A percentile compares a stretch with the other conserved stretches of the same genome.
Conservation (phyloP, 2,888 invertebrate genomes). For the Drosophila antonietae region DNA sequence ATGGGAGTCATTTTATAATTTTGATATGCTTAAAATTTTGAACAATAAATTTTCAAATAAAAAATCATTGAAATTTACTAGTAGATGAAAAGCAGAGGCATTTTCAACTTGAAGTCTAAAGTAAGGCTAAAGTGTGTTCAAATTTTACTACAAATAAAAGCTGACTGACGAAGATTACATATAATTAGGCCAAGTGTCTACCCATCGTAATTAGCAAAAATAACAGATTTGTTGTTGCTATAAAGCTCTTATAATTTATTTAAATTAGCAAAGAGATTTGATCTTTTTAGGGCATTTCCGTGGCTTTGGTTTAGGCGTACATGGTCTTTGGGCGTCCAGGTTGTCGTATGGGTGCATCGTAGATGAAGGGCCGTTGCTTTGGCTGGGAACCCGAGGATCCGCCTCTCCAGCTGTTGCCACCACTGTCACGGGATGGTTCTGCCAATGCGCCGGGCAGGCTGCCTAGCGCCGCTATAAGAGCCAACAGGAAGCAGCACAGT, state of each 20-base stretch:
- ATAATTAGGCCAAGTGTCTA: background rate
- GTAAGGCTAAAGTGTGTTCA: constrained; percentile 12
- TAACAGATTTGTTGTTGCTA: background rate
- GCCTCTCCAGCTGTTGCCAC: constrained; percentile 37
- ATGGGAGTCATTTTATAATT: constrained; percentile 28
- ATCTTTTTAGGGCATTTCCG: background rate
- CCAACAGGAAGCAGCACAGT: constrained; percentile 46
- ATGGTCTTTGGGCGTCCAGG: constrained; percentile 52
- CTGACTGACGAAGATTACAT: background rate
- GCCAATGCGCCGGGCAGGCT: constrained; percentile 13
- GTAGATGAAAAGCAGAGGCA: background rate
- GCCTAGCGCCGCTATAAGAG: constrained; percentile 31
- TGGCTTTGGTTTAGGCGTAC: constrained; percentile 51
- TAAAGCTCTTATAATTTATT: constrained; percentile 13
- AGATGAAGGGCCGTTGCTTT: constrained; percentile 41
- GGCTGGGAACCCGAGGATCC: constrained; percentile 20
- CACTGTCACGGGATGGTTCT: constrained; percentile 52
- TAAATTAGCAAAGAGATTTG: constrained; percentile 11
- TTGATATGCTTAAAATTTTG: constrained; percentile 31
- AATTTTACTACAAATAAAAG: background rate
- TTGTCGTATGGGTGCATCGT: constrained; percentile 54
- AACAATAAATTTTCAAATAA: constrained; percentile 9
- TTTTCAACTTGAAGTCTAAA: constrained; percentile 29
- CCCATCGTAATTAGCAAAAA: background rate
- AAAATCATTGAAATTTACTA: background rate